phyloP scores from a whole-genome alignment of 2,113 vertebrate genomes.

The Serinus canaria region DNA sequence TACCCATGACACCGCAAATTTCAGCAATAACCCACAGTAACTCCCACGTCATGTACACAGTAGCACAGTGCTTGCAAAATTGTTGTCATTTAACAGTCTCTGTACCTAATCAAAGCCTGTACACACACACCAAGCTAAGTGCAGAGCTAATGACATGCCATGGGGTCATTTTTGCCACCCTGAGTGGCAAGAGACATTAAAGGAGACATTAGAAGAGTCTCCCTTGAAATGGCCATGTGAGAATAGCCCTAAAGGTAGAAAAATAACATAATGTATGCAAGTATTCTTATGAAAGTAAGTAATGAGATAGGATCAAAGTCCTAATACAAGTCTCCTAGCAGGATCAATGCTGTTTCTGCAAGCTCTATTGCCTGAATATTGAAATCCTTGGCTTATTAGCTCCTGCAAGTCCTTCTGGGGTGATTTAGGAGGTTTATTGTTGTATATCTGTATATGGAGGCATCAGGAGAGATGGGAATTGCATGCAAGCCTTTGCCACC shows the following conservation, averaged over 20 bases:
- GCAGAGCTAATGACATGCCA: background rate
- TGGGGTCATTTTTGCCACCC: background rate
- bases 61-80: background rate
- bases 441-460: background rate
- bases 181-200: background rate
- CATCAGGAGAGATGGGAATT: background rate
- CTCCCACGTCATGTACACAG: background rate
- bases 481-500: background rate
- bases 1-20: background rate
- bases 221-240: background rate
- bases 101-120: background rate
- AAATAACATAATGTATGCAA: accelerated
- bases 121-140: background rate
- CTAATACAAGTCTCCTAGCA: background rate
- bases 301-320: background rate
- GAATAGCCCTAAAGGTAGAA: background rate
- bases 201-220: background rate
- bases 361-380: background rate
- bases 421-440: background rate
- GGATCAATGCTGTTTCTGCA: background rate
- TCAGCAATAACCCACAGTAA: background rate
- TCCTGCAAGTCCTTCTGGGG: background rate
- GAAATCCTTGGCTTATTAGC: background rate
- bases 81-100: background rate
- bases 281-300: background rate